Evolutionary conservation across 2,888 invertebrate species (phyloP), one percentile per base, ranked within the genome.

Genomic region (Gasteruption jaculator): DNA sequence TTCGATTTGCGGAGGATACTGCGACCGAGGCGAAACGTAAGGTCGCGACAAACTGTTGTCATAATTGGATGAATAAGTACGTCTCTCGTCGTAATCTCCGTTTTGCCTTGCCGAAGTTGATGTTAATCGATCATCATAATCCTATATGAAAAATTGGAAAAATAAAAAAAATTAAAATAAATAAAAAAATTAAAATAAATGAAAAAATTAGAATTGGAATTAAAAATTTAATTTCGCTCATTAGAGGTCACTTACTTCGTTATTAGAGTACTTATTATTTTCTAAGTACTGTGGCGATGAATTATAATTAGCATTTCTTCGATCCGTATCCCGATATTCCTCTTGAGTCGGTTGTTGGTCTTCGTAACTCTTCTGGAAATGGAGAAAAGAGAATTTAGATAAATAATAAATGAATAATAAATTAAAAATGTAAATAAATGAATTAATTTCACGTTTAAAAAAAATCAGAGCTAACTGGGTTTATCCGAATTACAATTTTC

Each of bases 291-390:
- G 62, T 15, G 64, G 60, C 46, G 64, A 65, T 22, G 60, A 54
- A 55, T 58, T 62, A 49, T 67, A 68, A 56, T 70, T 70, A 38
- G 69, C 68, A 48, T 70, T 70, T 52, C 61, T 61, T 50, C 65
- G 59, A 41, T 69, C 69, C 35, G 62, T 61, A 19, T 68, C 68
- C 31, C 63, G 63, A 43, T 63, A 65, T 41, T 66, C 66, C 41
- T 67, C 61, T 22, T 57, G 58, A 10, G 43, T 44, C n/a, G 51
- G 46, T 14, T 56, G 58, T 20, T 51, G 43, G 42, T 64, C 65
- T 36, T 66, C 65, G 16, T 56, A 64, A 46, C 63, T 66, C 54
- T 61, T 62, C 67, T 67, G 49, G 39, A 57, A 54, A 38, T 33
- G 26, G 19, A 41, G 26, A 31, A 35, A 11, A n/a, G 2, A 38